phyloP scores from a whole-genome alignment of 2,113 vertebrate species.

The Cettia cetti region DNA sequence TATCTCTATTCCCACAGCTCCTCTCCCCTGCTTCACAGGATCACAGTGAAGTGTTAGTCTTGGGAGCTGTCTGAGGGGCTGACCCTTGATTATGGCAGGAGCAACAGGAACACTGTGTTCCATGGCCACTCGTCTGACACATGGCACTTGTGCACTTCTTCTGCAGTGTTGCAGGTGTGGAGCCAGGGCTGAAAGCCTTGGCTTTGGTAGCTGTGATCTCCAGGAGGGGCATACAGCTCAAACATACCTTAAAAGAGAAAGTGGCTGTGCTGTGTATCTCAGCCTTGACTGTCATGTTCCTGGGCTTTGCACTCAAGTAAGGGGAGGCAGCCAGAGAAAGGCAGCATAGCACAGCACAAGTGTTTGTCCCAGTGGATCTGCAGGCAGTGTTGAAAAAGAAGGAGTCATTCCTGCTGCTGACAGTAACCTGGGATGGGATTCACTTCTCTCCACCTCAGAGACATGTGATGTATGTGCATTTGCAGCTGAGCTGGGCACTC shows the following conservation, averaged over 20 bases:
- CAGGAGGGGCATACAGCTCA: not conserved
- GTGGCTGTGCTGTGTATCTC: not conserved
- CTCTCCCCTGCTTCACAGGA: not conserved
- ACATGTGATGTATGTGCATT: accelerated
- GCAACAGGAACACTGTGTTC: not conserved
- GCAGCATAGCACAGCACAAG: not conserved
- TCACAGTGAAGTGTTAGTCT: not conserved
- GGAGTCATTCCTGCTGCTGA: not conserved
- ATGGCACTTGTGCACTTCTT: not conserved
- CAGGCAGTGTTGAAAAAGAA: not conserved
- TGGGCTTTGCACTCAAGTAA: not conserved
- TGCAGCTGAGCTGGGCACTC: not conserved
- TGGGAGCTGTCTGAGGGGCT: not conserved
- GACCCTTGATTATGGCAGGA: not conserved
- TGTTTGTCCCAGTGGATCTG: not conserved
- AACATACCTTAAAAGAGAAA: not conserved
- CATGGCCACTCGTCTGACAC: not conserved
- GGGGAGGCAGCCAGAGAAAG: not conserved
- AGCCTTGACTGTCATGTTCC: not conserved
- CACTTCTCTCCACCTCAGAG: not conserved
- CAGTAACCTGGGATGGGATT: not conserved
- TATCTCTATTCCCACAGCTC: not conserved
- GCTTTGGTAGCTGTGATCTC: not conserved
- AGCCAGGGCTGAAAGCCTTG: not conserved
- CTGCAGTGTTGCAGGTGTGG: not conserved